phyloP scores from a whole-genome alignment of 2,797 vertebrate species.

The Nannoperca australis region DNA sequence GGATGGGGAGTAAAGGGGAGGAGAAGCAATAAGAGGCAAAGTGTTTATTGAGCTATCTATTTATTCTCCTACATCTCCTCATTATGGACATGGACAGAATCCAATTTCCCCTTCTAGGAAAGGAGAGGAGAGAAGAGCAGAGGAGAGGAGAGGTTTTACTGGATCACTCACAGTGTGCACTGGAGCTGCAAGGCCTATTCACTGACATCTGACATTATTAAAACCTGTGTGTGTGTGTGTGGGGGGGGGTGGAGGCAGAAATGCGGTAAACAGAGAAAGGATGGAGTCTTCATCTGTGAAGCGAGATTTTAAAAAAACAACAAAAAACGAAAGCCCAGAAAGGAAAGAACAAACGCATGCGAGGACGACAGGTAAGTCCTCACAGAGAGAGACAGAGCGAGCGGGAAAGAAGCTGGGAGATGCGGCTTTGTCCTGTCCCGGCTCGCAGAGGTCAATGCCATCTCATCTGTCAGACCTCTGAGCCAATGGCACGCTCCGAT shows the following conservation, averaged over 20 bases:
- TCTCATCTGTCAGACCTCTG: slow-evolving; percentile 80
- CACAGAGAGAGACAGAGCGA: slow-evolving; percentile 8
- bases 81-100: slow-evolving; percentile 88
- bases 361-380: slow-evolving; percentile 56
- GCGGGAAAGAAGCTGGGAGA: slow-evolving; percentile 37
- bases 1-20: slow-evolving; percentile 57
- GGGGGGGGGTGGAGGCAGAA: slow-evolving; percentile 37
- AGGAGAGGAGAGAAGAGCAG: slow-evolving; percentile 47
- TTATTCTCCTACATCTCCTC: slow-evolving; percentile 88
- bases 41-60: slow-evolving; percentile 90
- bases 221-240: slow-evolving; percentile 48
- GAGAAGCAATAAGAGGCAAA: slow-evolving; percentile 87
- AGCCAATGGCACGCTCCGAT: slow-evolving; percentile 82
- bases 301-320: background rate
- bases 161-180: slow-evolving; percentile 58
- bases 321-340: background rate
- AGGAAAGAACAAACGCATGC: slow-evolving; percentile 7
- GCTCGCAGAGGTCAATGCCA: slow-evolving; percentile 76
- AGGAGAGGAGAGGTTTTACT: slow-evolving; percentile 31
- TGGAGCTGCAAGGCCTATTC: slow-evolving; percentile 68
- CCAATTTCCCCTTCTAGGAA: slow-evolving; percentile 82
- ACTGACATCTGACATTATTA: slow-evolving; percentile 79
- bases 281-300: slow-evolving; percentile 51
- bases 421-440: slow-evolving; percentile 67
- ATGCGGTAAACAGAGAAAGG: slow-evolving; percentile 41